Base-by-base conservation (phyloP, 2,113 vertebrate genomes). In the Gulo gulo region DNA sequence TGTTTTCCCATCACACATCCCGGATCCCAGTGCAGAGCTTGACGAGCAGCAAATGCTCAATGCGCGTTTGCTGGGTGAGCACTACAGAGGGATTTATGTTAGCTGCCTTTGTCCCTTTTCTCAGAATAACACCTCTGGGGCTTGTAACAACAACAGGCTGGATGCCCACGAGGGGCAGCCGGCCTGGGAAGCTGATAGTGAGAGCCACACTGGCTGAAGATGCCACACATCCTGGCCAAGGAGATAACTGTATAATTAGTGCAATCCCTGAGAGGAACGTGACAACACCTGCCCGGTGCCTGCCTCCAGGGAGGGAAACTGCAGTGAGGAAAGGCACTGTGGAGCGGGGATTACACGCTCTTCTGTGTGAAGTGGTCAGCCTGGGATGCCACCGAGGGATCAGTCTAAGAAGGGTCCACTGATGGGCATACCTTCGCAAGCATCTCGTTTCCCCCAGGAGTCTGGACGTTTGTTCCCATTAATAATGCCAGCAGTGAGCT, bases 391-490 rank as follows among this genome's bases (percentile, higher is more conserved):
- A 55, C 47, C 74, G 55, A 84, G 18, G 36, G 11, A 29, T 14
- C 21, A 15, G n/a, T 76, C 71, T 21, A 34, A 86, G 67, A 34
- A 63, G 55, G 0, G 8, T 36, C 47, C 57, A 57, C 3, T 9
- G 11, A 6, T 2, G 15, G 74, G 50, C 14, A 39, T 10, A 6
- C 63, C 4, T 6, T 0, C 7, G 14, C 71, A 42, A 55, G n/a
- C 1, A 0, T 11, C 1, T 0, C 1, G 0, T 39, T 20, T 78
- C 16, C 39, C 24, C n/a, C 34, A 7, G 39, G 52, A 18, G 13
- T 34, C 90, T 18, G 76, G 39, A 18, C 15, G 5, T 3, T 52
- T 21, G 18, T 42, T 26, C 11, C 55, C 52, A 3, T 1, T 10
- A 83, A 47, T 14, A 12, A 42, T 2, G 13, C 34, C 71, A 36